phyloP scores from a whole-genome alignment of 2,113 vertebrate species.

The Hydrochoerus hydrochaeris region DNA sequence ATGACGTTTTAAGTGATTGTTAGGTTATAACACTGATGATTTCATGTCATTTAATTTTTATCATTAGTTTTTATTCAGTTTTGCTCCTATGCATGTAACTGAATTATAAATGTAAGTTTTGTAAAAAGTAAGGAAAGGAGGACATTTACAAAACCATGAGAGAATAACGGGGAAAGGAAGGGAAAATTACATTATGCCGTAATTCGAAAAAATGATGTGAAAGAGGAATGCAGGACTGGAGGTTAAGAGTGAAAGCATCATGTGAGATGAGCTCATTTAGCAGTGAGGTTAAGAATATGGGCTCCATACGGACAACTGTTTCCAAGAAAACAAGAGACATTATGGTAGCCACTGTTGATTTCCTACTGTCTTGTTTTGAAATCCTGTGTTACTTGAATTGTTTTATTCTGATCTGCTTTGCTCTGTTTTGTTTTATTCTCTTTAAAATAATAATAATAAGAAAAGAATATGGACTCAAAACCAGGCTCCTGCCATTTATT shows the following conservation, averaged over 20 bases:
- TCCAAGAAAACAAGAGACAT: too few species aligned
- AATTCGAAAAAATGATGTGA: not conserved
- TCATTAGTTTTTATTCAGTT: not conserved
- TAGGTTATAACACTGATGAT: not conserved
- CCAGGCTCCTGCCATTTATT: not conserved
- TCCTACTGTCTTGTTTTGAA: too few species aligned
- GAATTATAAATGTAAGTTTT: conserved; percentile 6
- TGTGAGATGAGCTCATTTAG: not conserved
- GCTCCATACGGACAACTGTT: too few species aligned
- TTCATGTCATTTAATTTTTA: not conserved
- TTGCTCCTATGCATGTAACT: not conserved
- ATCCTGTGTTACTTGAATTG: too few species aligned
- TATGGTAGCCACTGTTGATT: too few species aligned
- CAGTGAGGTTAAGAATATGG: not conserved
- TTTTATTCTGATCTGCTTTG: too few species aligned
- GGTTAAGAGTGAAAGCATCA: not conserved
- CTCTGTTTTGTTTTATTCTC: too few species aligned
- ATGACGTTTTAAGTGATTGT: not conserved
- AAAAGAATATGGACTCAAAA: not conserved
- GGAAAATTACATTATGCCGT: not conserved
- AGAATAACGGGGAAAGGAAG: not conserved
- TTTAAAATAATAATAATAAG: too few species aligned
- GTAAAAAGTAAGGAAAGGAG: not conserved
- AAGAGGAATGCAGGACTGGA: not conserved
- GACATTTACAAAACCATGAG: not conserved